Base-by-base conservation (phyloP, 2,888 invertebrate species). In the Protophormia terraenovae region DNA sequence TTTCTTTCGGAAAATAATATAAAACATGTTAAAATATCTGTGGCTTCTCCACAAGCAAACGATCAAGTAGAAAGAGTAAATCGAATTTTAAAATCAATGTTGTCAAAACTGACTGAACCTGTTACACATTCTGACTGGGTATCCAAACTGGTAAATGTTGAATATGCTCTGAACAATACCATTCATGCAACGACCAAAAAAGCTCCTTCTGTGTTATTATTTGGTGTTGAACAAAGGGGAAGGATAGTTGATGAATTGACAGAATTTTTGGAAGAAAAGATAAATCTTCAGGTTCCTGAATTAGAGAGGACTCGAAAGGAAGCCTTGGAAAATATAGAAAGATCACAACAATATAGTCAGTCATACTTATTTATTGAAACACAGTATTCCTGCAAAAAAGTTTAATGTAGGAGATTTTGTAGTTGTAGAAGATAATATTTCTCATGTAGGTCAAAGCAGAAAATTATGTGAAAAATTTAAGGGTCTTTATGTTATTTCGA, bases 51-150 rank as follows among this genome's bases (percentile, higher is more conserved):
- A 7, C 41, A 71, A 45, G 69, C 79, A 12, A 79, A 84, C 76
- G 75, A 64, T 4, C 83, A 83, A 16, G 67, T 72, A 1, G 83
- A 83, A 47, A 62, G 77, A 14, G 55, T 77, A n/a, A 83, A 73
- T 35, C 47, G 64, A 19, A 22, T 53, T 38, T 53, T 80, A 5
- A 72, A 32, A 14, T 10, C 27, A 38, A 78, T 69, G 78, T 24
- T 78, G 10, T 5, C 67, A 8, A 77, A 58, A 29, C 22, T 77
- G 12, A 67, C 67, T 8, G 53, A 38, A 6, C 66, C 38, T 1
- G 14, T 76, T 1, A 16, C 22, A n/a, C 55, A 64, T 47, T 50
- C 35, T 16, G 76, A 64, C 41, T 75, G 62, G 60, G 60, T 47
- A 50, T 50, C 62, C 1, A 75, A 75, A 38, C 19, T 62, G 14